Evolutionary conservation across 2,113 vertebrate species (phyloP).

Genomic region (Bambusicola thoracicus): DNA sequence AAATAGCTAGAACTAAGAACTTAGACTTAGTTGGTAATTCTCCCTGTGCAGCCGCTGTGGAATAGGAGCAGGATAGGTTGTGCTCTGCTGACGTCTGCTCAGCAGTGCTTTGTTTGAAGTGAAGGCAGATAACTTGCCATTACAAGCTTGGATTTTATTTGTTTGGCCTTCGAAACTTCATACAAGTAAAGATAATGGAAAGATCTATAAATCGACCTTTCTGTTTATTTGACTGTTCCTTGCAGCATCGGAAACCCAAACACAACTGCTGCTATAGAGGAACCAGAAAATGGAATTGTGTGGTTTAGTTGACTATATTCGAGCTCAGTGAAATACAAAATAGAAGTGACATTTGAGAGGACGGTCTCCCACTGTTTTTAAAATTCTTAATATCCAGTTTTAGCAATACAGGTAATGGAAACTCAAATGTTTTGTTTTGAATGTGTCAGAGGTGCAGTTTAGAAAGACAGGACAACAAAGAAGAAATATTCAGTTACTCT

Average conservation of each 20-base stretch:
- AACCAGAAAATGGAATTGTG: not conserved
- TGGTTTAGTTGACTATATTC: not conserved
- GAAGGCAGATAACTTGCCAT: not conserved
- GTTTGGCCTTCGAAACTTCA: not conserved
- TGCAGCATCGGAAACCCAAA: not conserved
- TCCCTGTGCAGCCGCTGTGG: not conserved
- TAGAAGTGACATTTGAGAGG: not conserved
- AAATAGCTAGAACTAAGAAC: not conserved
- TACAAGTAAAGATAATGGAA: not conserved
- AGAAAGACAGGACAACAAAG: not conserved
- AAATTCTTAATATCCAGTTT: not conserved
- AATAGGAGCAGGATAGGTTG: not conserved
- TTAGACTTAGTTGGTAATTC: not conserved
- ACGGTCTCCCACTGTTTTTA: not conserved
- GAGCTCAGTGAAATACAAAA: not conserved
- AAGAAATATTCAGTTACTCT: not conserved
- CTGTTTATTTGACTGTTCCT: not conserved
- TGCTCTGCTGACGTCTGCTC: not conserved
- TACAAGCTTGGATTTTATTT: conserved; percentile 4
- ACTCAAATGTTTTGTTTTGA: not conserved
- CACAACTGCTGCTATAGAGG: not conserved
- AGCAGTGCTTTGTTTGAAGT: not conserved
- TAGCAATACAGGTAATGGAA: not conserved
- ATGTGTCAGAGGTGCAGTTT: not conserved
- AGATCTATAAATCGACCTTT: not conserved